Conservation (phyloP, 2,113 vertebrate genomes). For the cattle (Bos taurus) region ARS-UCD2.0 NC_037337.1:53306001-53306500, state of each 20-base stretch:
- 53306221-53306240: conserved; percentile 14
- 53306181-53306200: background rate
- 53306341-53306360: background rate
- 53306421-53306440: background rate
- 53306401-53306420: background rate
- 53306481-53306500: conserved; percentile 28
- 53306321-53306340: background rate
- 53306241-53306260: background rate
- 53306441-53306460: background rate
- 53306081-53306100: background rate
- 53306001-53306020: background rate
- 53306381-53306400: background rate
- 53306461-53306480: conserved; percentile 17
- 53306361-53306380: conserved; percentile 9
- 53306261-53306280: background rate
- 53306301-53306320: background rate
- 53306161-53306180: background rate
- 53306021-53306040: background rate
- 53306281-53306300: background rate
- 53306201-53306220: background rate
- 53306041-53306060: background rate
- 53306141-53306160: background rate
- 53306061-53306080: background rate
- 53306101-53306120: background rate
- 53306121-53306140: background rate